Evolutionary conservation across 2,888 invertebrate species (phyloP), one percentile per base, ranked within the genome.

Genomic region (Fissipunctia ypsillon): DNA sequence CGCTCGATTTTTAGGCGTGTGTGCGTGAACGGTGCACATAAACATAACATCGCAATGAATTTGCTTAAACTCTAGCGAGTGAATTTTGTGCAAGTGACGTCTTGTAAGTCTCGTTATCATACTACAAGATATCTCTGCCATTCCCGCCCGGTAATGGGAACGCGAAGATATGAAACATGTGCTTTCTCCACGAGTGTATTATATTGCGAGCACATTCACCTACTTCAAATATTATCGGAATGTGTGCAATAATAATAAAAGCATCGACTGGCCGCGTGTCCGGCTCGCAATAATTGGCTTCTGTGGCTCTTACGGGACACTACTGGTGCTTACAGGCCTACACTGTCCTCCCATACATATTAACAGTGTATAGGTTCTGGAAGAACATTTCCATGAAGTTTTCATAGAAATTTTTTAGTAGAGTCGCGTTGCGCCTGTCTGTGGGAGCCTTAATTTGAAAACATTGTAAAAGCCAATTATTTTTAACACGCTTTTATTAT

Each of bases 201-300:
- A 63, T 38, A 63, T 38, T 35, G 43, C 67, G 76, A 68, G 63
- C 43, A 43, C 56, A 70, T 50, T 57, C 78, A 38, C 50, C 28
- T 70, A 77, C 28, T 57, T 50, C 12, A 50, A 50, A 57, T 54
- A 28, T 50, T 78, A 65, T 60, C 59, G 78, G 52, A 77, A 78
- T 71, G n/a, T 25, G 19, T 64, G 43, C 31, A 78, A 61, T 61
- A 78, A 45, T 61, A 79, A 71, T 54, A 60, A 71, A 38, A 72
- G 14, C 25, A 66, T 25, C 50, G 31, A 50, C n/a, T 74, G 22
- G 61, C 56, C 19, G 65, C 25, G 60, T 71, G 78, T 64, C 25
- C 54, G 60, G 43, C 52, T 75, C 60, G 31, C 56, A 74, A 57
- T 57, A 57, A 66, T 66, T 76, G 66, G 66, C 41, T 74, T 69